These are phyloP conservation scores for Desmophyllum pertusum DNA, from an alignment of 92 coral and sea anemone species.

Conservation along the genomic window DNA sequence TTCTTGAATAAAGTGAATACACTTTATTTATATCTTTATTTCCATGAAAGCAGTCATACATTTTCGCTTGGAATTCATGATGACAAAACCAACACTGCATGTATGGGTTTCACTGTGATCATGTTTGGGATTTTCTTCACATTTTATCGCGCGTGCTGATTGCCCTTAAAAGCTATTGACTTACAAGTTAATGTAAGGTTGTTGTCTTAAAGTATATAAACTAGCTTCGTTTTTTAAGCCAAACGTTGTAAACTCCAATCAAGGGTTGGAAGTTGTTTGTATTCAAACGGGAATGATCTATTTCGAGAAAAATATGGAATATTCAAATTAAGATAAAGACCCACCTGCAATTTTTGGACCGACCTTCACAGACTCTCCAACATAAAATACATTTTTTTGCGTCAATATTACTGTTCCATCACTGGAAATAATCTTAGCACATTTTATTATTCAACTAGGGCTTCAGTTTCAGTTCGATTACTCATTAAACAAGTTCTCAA, in stretches of 20 bases:
- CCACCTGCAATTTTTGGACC: not conserved
- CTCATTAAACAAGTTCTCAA: no score
- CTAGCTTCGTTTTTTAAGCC: not conserved
- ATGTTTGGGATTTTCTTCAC: no score
- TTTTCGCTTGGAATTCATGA: no score
- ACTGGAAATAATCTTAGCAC: no score
- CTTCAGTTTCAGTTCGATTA: no score
- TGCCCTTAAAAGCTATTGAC: not conserved
- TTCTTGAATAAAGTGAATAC: not conserved
- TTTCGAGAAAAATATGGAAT: not conserved
- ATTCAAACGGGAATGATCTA: not conserved
- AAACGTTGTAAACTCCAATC: not conserved
- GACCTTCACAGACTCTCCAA: not conserved
- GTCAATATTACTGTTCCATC: no score
- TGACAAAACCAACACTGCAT: no score
- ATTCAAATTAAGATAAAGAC: not conserved
- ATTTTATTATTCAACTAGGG: no score
- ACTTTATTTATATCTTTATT: not conserved
- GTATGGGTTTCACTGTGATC: no score
- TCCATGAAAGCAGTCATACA: no score
- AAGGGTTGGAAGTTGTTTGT: not conserved
- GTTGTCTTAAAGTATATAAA: not conserved
- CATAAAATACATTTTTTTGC: not conserved
- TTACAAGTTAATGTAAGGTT: not conserved
- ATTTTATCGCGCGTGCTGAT: no score